Conservation (phyloP, 2,888 invertebrate genomes). For the Anthrax anthrax region DNA sequence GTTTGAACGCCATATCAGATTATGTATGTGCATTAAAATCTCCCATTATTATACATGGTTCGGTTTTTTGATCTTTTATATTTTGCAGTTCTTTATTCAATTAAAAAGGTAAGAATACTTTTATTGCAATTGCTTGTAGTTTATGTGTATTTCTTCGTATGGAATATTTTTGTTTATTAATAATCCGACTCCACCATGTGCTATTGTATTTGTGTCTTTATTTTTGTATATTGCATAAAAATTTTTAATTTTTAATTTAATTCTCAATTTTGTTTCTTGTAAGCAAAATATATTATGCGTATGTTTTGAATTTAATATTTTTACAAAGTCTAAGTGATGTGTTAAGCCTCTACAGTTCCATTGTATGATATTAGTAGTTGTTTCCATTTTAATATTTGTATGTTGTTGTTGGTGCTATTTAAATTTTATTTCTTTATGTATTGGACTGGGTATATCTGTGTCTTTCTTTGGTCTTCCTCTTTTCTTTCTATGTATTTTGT, state of each 20-base stretch:
- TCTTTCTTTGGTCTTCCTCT: too few relatives aligned
- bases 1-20: background rate
- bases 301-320: too few relatives aligned
- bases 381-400: too few relatives aligned
- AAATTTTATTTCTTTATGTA: too few relatives aligned
- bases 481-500: too few relatives aligned
- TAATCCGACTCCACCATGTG: background rate
- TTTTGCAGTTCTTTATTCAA: background rate
- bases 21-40: background rate
- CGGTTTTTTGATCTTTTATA: background rate
- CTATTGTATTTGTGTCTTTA: background rate
- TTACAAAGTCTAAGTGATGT: too few relatives aligned
- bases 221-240: background rate
- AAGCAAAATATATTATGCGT: background rate
- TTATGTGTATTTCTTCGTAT: background rate
- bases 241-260: background rate
- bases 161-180: background rate
- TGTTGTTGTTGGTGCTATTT: too few relatives aligned
- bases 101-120: background rate
- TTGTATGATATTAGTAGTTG: too few relatives aligned
- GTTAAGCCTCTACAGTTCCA: too few relatives aligned
- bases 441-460: too few relatives aligned
- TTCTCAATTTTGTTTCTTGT: background rate
- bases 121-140: conserved; percentile 1
- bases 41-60: background rate